Base-by-base conservation (phyloP, 1,140 invertebrate genomes). In the Ips typographus region DNA sequence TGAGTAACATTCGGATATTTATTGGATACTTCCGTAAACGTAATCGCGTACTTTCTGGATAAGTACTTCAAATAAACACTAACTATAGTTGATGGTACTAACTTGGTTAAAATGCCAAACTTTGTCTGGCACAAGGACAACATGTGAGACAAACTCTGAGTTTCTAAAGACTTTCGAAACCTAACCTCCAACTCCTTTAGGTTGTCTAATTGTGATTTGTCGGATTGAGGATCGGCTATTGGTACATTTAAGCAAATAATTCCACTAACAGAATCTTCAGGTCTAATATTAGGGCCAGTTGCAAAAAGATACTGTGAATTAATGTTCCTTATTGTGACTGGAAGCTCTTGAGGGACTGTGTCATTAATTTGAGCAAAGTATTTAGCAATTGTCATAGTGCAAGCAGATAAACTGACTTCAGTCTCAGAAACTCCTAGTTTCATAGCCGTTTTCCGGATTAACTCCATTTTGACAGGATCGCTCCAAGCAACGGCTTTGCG, bases 401-500 rank as follows among this genome's bases (percentile, higher is more conserved):
- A 82, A 1, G 87, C 86, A 8, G 85, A 84, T 2, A 93, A 78
- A 1, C 88, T 81, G 5, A 92, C 85, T 73, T 92, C 91, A 0
- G 88, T 87, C 40, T 89, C 86, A 0, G 87, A 85, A 0, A 89
- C 85, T 1, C 87, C 85, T 0, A 87, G 84, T 2, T 84, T 83
- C 36, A 81, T 83, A 0, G 87, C 84, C 37, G 89, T 86, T 55
- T 83, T 82, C 47, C 78, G 74, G 1, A 84, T 56, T n/a, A 75
- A 44, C 0, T 84, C 82, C 2, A 81, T 75, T 68, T 85, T 82
- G 1, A 93, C 84, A 1, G 88, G 85, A 0, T 88, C 85, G 0
- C 90, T 91, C 87, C 91, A 93, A 2, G 89, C 86, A 1, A 91
- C 86, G 1, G 91, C 88, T 82, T 93, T 93, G 66, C 91, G 83